Evolutionary conservation across 2,888 invertebrate species (phyloP).

Genomic region (Theristus sp.): DNA sequence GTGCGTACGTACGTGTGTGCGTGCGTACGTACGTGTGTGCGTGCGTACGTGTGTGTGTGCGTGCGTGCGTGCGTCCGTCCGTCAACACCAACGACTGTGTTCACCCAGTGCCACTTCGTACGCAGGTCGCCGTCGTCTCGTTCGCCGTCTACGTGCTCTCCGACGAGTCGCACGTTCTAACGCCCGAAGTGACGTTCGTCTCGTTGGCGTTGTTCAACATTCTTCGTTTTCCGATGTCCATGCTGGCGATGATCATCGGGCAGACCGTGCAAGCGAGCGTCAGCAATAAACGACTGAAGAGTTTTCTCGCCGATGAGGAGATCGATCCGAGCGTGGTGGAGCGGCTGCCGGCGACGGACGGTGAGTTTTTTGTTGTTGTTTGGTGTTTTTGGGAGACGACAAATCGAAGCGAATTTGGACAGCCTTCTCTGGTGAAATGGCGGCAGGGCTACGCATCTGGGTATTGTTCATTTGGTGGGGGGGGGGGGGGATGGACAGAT

Average conservation of each 20-base stretch:
- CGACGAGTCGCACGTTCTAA: conserved; percentile 42
- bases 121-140: conserved; percentile 53
- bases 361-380: neutral
- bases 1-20: too few relatives aligned
- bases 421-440: too few relatives aligned
- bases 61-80: too few relatives aligned
- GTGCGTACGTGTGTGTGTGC: too few relatives aligned
- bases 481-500: too few relatives aligned
- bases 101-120: too few relatives aligned
- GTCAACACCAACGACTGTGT: too few relatives aligned
- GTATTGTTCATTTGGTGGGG: too few relatives aligned
- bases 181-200: conserved; percentile 35
- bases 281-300: conserved; percentile 20
- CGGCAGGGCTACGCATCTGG: too few relatives aligned
- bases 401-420: too few relatives aligned
- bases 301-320: conserved; percentile 23
- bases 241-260: conserved; percentile 41
- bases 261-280: conserved; percentile 22
- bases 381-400: too few relatives aligned
- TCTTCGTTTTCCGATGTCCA: conserved; percentile 78
- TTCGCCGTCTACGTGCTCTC: conserved; percentile 59
- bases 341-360: neutral
- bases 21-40: too few relatives aligned
- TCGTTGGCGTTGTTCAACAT: conserved; percentile 54
- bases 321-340: conserved; percentile 14